Evolutionary conservation across 2,797 vertebrate species (phyloP).

Genomic region (Rousettus madagascariensis): DNA sequence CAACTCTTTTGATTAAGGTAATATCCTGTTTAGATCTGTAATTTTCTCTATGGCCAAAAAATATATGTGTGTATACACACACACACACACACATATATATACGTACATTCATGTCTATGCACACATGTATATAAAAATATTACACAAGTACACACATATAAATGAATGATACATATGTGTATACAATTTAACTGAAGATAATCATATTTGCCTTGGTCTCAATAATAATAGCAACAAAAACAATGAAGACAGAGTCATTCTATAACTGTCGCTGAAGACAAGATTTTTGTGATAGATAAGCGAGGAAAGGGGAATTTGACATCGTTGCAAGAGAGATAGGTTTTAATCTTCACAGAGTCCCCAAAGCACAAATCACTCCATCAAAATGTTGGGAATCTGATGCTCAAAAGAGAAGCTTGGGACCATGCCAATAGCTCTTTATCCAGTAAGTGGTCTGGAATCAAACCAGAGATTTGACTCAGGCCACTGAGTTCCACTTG

Average conservation of each 20-base stretch:
- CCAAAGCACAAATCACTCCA: background rate
- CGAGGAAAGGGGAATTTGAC: slow-evolving; percentile 14
- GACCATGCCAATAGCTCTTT: background rate
- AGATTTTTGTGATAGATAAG: slow-evolving; percentile 12
- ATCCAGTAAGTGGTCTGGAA: background rate
- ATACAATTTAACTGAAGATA: background rate
- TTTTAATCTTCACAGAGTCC: slow-evolving; percentile 21
- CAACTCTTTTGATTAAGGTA: background rate
- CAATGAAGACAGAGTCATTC: background rate
- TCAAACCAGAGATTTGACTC: background rate
- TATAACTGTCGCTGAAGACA: background rate
- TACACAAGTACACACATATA: background rate
- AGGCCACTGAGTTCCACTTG: background rate
- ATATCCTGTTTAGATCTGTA: background rate
- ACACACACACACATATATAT: background rate
- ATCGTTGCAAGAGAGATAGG: slow-evolving; percentile 25
- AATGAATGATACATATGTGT: background rate
- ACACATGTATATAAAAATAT: background rate
- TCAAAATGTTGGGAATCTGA: background rate
- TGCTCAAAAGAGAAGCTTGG: background rate
- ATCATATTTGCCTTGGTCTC: background rate
- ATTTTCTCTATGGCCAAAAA: background rate
- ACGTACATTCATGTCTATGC: accelerated
- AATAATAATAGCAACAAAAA: background rate
- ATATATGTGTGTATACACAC: background rate